Evolutionary conservation across 2,888 invertebrate species (phyloP).

Genomic region (Eucriotettix oculatus): DNA sequence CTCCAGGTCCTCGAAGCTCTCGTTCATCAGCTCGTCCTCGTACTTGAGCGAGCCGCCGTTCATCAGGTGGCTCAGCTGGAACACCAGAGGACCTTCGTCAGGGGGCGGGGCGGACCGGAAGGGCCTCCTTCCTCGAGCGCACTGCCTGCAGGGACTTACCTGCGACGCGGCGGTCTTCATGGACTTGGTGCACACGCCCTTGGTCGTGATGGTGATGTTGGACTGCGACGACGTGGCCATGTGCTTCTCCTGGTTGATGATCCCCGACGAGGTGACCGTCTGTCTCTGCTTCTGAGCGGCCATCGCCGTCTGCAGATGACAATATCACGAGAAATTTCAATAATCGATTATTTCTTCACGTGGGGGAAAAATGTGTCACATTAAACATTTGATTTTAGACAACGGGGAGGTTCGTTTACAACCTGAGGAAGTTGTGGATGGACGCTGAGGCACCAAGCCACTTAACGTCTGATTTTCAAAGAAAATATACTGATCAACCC

Average conservation of each 20-base stretch:
- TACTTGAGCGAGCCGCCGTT: conserved; percentile 47
- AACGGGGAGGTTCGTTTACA: too few relatives aligned
- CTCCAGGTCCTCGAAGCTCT: conserved; percentile 64
- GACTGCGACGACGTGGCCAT: conserved; percentile 58
- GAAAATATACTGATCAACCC: too few relatives aligned
- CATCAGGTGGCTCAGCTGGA: conserved; percentile 44
- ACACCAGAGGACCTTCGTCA: conserved; percentile 1
- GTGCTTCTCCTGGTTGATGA: conserved; percentile 57
- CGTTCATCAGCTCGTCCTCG: conserved; percentile 48
- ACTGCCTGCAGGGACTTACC: conserved; percentile 6
- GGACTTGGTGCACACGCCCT: conserved; percentile 48
- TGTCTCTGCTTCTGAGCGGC: conserved; percentile 59
- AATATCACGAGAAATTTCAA: neutral
- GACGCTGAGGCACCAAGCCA: too few relatives aligned
- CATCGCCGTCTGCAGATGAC: conserved; percentile 27
- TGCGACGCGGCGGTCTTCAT: conserved; percentile 21
- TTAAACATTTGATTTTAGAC: too few relatives aligned
- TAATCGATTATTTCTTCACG: too few relatives aligned
- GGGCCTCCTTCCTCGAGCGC: too few relatives aligned
- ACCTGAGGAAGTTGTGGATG: too few relatives aligned
- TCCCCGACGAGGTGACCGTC: conserved; percentile 62
- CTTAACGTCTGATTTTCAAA: too few relatives aligned
- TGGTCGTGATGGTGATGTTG: conserved; percentile 60
- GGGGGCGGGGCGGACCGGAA: too few relatives aligned
- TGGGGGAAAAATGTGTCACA: too few relatives aligned